Conservation (phyloP, 2,113 vertebrate species). For the Apaloderma vittatum region DNA sequence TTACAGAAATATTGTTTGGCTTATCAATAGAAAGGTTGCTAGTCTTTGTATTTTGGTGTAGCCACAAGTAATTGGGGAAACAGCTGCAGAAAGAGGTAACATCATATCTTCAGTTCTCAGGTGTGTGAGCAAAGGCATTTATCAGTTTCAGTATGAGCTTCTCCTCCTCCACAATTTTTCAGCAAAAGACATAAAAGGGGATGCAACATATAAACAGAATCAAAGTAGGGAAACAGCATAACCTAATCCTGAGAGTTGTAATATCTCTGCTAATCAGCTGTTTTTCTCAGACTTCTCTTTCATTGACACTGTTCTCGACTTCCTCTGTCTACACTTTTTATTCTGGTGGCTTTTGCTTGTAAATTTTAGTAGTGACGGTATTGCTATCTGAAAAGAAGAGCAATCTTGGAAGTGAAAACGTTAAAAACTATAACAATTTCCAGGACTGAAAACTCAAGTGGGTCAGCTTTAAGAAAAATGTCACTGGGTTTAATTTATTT, state of each 20-base stretch:
- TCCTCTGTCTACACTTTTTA: not conserved
- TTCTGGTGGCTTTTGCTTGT: not conserved
- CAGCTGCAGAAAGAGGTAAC: not conserved
- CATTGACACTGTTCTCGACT: not conserved
- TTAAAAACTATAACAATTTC: not conserved
- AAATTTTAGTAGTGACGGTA: not conserved
- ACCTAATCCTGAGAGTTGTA: not conserved
- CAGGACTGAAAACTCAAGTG: not conserved
- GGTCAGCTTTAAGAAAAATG: not conserved
- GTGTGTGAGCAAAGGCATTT: not conserved
- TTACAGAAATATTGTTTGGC: not conserved
- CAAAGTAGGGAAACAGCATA: not conserved
- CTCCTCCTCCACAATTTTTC: not conserved
- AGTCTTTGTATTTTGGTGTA: not conserved
- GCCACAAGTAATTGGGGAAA: not conserved
- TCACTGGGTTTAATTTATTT: not conserved
- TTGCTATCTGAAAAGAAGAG: not conserved
- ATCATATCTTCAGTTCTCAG: not conserved
- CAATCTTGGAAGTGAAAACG: not conserved
- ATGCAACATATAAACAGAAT: not conserved
- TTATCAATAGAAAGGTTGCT: not conserved
- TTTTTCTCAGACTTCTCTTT: not conserved
- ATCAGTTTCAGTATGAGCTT: not conserved
- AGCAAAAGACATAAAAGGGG: not conserved
- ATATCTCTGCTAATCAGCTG: not conserved